A percentile compares a stretch with the other conserved stretches of the same genome.
These are phyloP conservation scores for Epinephelus awoara DNA, from an alignment of 2,797 vertebrate genomes.

Conservation along the genomic window DNA sequence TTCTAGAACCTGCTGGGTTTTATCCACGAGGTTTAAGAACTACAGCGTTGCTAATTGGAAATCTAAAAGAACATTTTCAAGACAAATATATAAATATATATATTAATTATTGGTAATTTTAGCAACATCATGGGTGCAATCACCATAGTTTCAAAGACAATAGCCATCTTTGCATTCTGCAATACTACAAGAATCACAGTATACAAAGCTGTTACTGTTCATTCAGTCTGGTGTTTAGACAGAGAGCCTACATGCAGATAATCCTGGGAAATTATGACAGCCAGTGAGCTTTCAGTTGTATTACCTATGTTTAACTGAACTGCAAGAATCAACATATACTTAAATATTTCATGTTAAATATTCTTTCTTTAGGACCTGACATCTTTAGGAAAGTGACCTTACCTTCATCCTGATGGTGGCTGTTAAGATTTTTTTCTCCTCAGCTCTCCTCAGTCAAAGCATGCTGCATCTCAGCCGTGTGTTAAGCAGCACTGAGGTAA, in stretches of 20 bases:
- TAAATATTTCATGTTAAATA: neutral
- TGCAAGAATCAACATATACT: neutral
- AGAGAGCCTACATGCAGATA: neutral
- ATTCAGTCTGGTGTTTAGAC: neutral
- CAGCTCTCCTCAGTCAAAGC: conserved; percentile 20
- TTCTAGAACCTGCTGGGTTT: conserved; percentile 27
- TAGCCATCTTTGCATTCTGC: too few species aligned
- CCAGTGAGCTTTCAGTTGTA: neutral
- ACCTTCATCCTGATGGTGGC: conserved; percentile 58
- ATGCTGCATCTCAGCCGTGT: conserved; percentile 44
- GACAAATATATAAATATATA: too few species aligned
- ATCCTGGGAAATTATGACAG: neutral
- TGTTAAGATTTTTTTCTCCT: conserved; percentile 6
- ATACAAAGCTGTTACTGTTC: neutral
- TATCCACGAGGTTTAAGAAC: neutral
- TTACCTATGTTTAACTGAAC: neutral
- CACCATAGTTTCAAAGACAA: too few species aligned
- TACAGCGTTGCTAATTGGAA: neutral
- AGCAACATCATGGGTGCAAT: too few species aligned
- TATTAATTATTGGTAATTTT: too few species aligned
- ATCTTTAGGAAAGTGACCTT: conserved; percentile 8
- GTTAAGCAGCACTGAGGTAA: conserved; percentile 55
- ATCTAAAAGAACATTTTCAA: too few species aligned
- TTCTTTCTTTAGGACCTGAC: neutral
- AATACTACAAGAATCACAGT: too few species aligned